These are phyloP conservation scores for Trichacis sp. DNA, from an alignment of 2,888 invertebrate species.

Conservation along the genomic window DNA sequence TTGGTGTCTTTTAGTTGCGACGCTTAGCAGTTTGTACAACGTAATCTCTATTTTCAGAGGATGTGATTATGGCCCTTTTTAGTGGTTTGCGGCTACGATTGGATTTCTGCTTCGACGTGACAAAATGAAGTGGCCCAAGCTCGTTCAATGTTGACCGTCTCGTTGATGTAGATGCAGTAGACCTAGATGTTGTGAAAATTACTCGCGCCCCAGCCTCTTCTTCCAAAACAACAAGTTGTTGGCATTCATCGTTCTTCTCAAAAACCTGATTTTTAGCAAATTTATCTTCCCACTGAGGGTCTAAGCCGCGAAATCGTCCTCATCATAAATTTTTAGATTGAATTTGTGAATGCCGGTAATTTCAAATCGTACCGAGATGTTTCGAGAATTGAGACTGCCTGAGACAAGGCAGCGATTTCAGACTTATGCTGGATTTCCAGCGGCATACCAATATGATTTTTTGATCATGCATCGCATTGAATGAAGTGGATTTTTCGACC, in stretches of 20 bases:
- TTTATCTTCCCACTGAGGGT: conserved; percentile 9
- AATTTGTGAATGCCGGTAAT: conserved; percentile 57
- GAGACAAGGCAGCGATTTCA: conserved; percentile 42
- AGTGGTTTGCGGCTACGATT: conserved; percentile 26
- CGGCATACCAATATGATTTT: not conserved
- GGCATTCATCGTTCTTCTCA: too few relatives aligned
- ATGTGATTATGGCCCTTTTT: conserved; percentile 11
- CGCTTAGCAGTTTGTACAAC: conserved; percentile 10
- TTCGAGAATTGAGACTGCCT: conserved; percentile 28
- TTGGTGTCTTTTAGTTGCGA: conserved; percentile 1
- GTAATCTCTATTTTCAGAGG: conserved; percentile 8
- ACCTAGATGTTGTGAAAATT: conserved; percentile 8
- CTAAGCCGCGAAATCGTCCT: conserved; percentile 45
- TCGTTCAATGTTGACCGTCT: conserved; percentile 9
- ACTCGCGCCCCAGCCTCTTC: conserved; percentile 9
- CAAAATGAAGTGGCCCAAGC: conserved; percentile 14
- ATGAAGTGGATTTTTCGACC: not conserved
- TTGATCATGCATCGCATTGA: conserved; percentile 4
- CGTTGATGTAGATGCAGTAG: conserved; percentile 7
- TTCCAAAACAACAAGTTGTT: conserved; percentile 10
- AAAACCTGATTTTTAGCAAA: too few relatives aligned
- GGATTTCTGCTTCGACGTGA: conserved; percentile 11
- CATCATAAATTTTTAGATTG: conserved; percentile 33
- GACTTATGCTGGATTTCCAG: conserved; percentile 1
- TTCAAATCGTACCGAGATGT: conserved; percentile 56